These are phyloP conservation scores for Pecten maximus DNA, from an alignment of 2,888 invertebrate genomes.

Conservation along the genomic window DNA sequence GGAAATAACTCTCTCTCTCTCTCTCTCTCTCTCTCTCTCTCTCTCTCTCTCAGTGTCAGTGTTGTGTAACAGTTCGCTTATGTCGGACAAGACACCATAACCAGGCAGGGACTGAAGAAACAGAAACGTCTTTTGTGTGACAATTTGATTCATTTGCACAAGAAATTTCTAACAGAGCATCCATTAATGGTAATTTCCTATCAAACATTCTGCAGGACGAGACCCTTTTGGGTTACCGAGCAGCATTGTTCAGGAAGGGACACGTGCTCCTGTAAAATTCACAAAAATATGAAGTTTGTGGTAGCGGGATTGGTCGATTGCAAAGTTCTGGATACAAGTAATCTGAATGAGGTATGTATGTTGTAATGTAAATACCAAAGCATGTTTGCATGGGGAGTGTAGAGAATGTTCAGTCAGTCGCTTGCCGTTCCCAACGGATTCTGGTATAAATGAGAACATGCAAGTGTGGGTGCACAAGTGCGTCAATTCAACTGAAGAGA, in stretches of 20 bases:
- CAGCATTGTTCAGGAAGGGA: conserved; percentile 42
- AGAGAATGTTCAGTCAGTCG: too few species aligned
- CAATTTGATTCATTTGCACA: conserved; percentile 28
- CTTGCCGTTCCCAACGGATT: not conserved
- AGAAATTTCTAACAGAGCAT: not conserved
- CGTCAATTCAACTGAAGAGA: conserved; percentile 39
- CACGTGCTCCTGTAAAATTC: conserved; percentile 52
- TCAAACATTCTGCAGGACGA: conserved; percentile 40
- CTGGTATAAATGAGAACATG: not conserved
- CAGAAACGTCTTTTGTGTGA: conserved; percentile 36
- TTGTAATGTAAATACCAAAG: conserved; percentile 1
- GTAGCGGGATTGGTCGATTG: conserved; percentile 31
- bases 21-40: too few species aligned
- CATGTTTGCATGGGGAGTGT: conserved; percentile 37
- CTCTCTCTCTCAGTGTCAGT: not conserved
- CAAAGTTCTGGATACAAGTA: conserved; percentile 27
- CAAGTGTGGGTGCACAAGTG: conserved; percentile 27
- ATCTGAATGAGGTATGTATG: conserved; percentile 33
- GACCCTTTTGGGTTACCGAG: conserved; percentile 39
- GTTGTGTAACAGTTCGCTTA: not conserved
- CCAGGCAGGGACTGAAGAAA: not conserved
- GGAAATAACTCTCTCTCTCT: too few species aligned
- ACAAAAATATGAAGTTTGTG: conserved; percentile 46
- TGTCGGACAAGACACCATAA: not conserved
- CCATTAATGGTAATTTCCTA: not conserved